Base-by-base conservation (phyloP, 2,888 invertebrate genomes). In the Idaea aversata region DNA sequence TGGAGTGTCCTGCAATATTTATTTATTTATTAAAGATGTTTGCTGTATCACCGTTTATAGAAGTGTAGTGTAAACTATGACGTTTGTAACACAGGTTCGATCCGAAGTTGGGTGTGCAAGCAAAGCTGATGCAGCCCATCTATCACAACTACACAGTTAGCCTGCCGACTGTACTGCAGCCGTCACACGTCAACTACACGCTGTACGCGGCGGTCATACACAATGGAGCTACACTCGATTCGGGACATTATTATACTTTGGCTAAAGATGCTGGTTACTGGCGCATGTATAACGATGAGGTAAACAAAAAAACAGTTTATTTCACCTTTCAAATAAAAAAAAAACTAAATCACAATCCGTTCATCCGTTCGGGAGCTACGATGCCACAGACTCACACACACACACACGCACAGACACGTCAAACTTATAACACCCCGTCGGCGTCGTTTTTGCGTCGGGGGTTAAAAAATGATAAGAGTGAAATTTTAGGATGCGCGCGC, bases 241-340 rank as follows among this genome's bases (percentile, higher is more conserved):
- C 96, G 0, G 98, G 98, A 0, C 98, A 98, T 82, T 98, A 98
- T 84, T 97, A 97, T 83, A 97, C 97, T 0, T 95, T 97, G 67
- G 97, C 96, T 0, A 94, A 95, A 57, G 96, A 96, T 79, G 88
- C 86, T 16, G 91, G 93, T 65, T 90, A 94, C 57, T 98, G 98
- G 98, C 96, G 95, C 83, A 94, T 95, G 79, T 97, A 97, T 80
- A 97, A 97, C 80, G 98, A 98, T 77, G 95, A 95, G 68, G 89
- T 47, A 10, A 47, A 36, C 4, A 13, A 10, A 4, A n/a, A 25
- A 25, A 25, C 25, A 25, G 25, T 25, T 1, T 25, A 25, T 25
- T 25, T n/a, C n/a, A n/a, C n/a, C n/a, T n/a, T n/a, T n/a, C n/a
- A n/a, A n/a, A n/a, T n/a, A n/a, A n/a, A n/a, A n/a, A n/a, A n/a